A percentile compares a stretch with the other conserved stretches of the same genome.
Conservation (phyloP, 1,140 invertebrate species). For the Drosophila repleta region DNA sequence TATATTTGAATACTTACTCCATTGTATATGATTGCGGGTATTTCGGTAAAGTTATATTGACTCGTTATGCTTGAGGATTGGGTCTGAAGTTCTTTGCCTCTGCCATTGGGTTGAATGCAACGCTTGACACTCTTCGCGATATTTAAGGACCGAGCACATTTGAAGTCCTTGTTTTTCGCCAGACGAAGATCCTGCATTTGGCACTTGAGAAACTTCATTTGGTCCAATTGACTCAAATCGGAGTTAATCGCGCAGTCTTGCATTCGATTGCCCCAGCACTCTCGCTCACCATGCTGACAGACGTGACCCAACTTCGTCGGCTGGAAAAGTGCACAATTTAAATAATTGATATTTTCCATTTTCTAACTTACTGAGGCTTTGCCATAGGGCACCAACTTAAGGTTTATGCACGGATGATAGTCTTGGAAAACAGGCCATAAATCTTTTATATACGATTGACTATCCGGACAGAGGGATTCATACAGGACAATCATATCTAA, state of each 20-base stretch:
- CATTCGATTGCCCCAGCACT: constrained; percentile 31
- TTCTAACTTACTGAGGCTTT: constrained; percentile 18
- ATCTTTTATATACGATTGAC: not conserved
- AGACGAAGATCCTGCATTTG: constrained; percentile 4
- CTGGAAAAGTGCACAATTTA: not conserved
- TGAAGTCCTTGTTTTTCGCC: not conserved
- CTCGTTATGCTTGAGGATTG: constrained; percentile 3
- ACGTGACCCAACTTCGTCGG: not conserved
- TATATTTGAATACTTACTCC: constrained; percentile 9
- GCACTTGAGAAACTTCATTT: constrained; percentile 21
- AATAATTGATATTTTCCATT: not conserved
- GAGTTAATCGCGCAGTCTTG: constrained; percentile 27
- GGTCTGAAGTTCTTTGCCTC: not conserved
- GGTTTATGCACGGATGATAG: constrained; percentile 22
- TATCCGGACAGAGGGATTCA: constrained; percentile 20
- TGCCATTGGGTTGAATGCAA: not conserved
- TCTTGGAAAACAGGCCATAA: constrained; percentile 16
- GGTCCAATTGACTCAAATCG: constrained; percentile 9
- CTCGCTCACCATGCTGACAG: constrained; percentile 19
- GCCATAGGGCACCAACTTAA: constrained; percentile 25
- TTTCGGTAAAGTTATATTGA: constrained; percentile 9
- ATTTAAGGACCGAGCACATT: constrained; percentile 7
- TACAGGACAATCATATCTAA: constrained; percentile 24
- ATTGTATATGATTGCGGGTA: constrained; percentile 35
- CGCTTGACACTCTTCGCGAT: not conserved